Evolutionary conservation across 1,140 invertebrate species (phyloP).

Genomic region (Ladona fulva): DNA sequence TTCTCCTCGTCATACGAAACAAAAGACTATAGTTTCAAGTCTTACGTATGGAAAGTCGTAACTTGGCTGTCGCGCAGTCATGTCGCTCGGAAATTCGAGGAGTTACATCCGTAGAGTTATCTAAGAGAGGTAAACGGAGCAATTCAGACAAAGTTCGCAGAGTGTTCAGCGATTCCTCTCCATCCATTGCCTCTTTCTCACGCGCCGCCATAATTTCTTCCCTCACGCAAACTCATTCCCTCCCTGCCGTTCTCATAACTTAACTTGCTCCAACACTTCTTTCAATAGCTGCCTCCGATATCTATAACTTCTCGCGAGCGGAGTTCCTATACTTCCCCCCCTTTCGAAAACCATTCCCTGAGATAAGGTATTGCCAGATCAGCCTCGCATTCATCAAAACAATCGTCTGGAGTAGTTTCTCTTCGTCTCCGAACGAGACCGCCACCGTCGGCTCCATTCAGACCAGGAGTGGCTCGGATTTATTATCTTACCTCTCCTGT

Average conservation of each 20-base stretch:
- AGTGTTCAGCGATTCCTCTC: not conserved
- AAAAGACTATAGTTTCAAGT: no score
- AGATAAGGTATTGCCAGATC: constrained; percentile 9
- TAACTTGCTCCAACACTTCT: not conserved
- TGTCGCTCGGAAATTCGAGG: no score
- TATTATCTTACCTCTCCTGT: not conserved
- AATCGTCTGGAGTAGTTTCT: not conserved
- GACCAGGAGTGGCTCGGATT: not conserved
- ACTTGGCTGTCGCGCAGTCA: no score
- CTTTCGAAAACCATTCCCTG: not conserved
- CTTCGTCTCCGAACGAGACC: not conserved
- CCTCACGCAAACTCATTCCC: not conserved
- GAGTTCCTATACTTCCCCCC: not conserved
- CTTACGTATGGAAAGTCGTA: no score
- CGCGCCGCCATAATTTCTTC: not conserved
- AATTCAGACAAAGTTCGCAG: no score
- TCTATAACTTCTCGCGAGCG: not conserved
- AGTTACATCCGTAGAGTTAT: no score
- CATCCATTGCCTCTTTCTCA: not conserved
- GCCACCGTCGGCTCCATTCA: no score
- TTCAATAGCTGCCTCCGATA: not conserved
- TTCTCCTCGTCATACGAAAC: no score
- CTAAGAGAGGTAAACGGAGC: no score
- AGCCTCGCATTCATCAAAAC: constrained; percentile 4
- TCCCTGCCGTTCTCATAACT: not conserved